Conservation (phyloP, 2,888 invertebrate genomes). For the Heliothis peltigera region DNA sequence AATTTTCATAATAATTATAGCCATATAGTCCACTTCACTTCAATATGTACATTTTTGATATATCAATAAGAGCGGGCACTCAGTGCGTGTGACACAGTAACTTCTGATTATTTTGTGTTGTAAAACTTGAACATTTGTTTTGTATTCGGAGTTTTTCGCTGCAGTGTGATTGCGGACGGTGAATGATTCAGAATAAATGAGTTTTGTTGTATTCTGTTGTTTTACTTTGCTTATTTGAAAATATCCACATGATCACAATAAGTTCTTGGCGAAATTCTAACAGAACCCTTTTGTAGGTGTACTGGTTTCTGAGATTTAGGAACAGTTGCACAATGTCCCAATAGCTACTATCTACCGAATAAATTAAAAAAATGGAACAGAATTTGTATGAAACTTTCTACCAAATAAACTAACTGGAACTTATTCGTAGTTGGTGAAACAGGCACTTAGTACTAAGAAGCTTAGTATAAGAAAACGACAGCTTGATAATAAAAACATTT, state of each 20-base stretch:
- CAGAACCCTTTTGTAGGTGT: too few relatives aligned
- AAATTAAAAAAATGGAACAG: too few relatives aligned
- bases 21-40: slow-evolving; percentile 21
- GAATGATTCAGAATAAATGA: slow-evolving; percentile 64
- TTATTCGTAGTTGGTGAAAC: too few relatives aligned
- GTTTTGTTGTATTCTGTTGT: slow-evolving; percentile 59
- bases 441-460: too few relatives aligned
- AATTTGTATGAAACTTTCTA: too few relatives aligned
- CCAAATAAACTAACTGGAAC: too few relatives aligned
- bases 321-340: too few relatives aligned
- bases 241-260: too few relatives aligned
- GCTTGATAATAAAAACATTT: slow-evolving; percentile 71
- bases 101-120: slow-evolving; percentile 41
- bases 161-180: slow-evolving; percentile 54
- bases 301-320: too few relatives aligned
- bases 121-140: slow-evolving; percentile 50
- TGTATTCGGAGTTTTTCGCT: slow-evolving; percentile 59
- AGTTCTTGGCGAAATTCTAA: too few relatives aligned
- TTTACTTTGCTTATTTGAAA: slow-evolving; percentile 14
- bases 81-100: slow-evolving; percentile 37
- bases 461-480: slow-evolving; percentile 15
- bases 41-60: slow-evolving; percentile 29
- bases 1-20: slow-evolving; percentile 44
- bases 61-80: slow-evolving; percentile 32
- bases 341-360: too few relatives aligned